Evolutionary conservation across 2,797 vertebrate species (phyloP), one percentile per base, ranked within the genome.

Genomic region (Periparus ater): DNA sequence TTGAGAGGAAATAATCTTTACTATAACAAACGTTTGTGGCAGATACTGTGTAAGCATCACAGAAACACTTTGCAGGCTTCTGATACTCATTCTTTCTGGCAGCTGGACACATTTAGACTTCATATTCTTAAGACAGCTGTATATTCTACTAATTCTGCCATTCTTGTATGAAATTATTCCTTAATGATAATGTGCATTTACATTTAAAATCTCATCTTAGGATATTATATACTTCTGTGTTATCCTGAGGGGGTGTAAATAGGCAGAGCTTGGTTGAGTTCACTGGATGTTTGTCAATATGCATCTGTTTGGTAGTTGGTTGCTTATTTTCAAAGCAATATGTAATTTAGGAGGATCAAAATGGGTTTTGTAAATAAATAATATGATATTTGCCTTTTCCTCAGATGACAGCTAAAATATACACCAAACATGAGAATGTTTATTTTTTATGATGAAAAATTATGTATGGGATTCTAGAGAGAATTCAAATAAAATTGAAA

Each of bases 401-500:
- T 91, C 63, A 58, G 55, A 89, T 83, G 58, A 90, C 87, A 77
- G 34, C 45, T 96, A 86, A 92, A 94, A 88, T 70, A 89, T 51
- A 48, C 32, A 70, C 26, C 86, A 67, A 88, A 70, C 55, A 73
- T 30, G 23, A 88, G 58, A 94, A 55, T 71, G 48, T 78, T 96
- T 94, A 75, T 93, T 95, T 89, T 77, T 83, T 73, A 66, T 80
- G 61, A 92, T 88, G 34, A 78, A 25, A 55, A 61, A 58, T 75
- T 70, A 88, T 22, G 47, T 40, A 62, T 34, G 71, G 30, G 51
- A 23, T 95, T 38, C 71, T 77, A 75, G 40, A 87, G 40, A 66
- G 48, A 95, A 95, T 85, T 85, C 45, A 82, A n/a, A n/a, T 76
- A 61, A 95, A 96, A 95, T 67, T 68, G 70, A 94, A 89, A 94